Evolutionary conservation across 2,888 invertebrate species (phyloP), one percentile per base, ranked within the genome.

Genomic region (Colostygia pectinataria): DNA sequence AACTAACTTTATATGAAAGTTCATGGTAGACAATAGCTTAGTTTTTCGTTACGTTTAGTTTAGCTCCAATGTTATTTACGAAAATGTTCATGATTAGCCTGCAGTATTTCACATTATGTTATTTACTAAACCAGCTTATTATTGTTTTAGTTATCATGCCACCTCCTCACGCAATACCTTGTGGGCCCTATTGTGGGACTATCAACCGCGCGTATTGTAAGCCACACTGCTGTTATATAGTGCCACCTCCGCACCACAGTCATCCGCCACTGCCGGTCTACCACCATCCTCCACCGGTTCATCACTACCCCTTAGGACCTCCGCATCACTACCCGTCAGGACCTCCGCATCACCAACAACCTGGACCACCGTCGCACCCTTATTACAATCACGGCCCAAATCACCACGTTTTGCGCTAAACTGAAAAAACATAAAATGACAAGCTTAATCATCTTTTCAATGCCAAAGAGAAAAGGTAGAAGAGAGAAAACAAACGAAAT

Each of bases 151-250:
- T 12, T 14, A 32, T 10, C 31, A 85, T 86, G 87, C 70, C 79
- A 1, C 81, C 83, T 0, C 84, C 82, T 0, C 77, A 82, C 64
- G 63, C 66, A 1, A 37, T 66, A 14, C 83, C 83, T 1, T 85
- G 85, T 50, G 83, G 84, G 0, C 80, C 83, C 0, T 59, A 66
- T 57, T 85, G 85, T 47, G 78, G 82, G 1, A 71, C 66, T n/a
- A n/a, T n/a, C n/a, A n/a, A n/a, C n/a, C n/a, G n/a, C 0, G 76
- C 73, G 0, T 54, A 56, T 54, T 84, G 85, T 53, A 65, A 66
- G 0, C 81, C 85, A 0, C 75, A 77, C 59, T 85, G 40, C 39
- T 57, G 55, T 0, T 55, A 14, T 54, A 55, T n/a, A n/a, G n/a
- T n/a, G 1, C 56, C 55, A 4, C 55, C 57, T 8, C 62, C 61